Evolutionary conservation across 1,140 invertebrate genomes (phyloP).

Genomic region (Bombyx mandarina): DNA sequence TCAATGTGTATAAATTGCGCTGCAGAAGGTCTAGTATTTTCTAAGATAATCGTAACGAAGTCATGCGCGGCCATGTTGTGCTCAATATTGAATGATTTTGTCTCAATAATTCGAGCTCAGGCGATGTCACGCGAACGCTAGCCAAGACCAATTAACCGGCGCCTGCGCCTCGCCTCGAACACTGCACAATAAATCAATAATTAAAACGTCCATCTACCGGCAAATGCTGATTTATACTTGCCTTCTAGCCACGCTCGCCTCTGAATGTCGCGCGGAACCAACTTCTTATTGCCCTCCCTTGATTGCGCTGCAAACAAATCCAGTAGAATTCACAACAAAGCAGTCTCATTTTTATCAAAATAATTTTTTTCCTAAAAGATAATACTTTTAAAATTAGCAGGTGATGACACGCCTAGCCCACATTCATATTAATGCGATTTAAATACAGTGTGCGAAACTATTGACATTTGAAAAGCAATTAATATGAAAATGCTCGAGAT

Average conservation of each 20-base stretch:
- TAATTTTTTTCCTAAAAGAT: too few species aligned
- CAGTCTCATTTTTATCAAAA: too few species aligned
- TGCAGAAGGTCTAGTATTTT: background rate
- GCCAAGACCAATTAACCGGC: conserved; percentile 58
- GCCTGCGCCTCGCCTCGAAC: conserved; percentile 42
- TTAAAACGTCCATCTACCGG: conserved; percentile 60
- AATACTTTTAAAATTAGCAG: too few species aligned
- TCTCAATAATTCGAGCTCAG: conserved; percentile 25
- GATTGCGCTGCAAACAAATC: conserved; percentile 21
- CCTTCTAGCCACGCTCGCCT: conserved; percentile 44
- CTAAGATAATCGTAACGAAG: conserved; percentile 24
- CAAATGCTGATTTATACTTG: conserved; percentile 65
- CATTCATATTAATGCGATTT: conserved; percentile 4
- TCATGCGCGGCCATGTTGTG: conserved; percentile 29
- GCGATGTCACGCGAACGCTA: conserved; percentile 55
- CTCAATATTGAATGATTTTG: conserved; percentile 42
- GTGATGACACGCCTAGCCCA: too few species aligned
- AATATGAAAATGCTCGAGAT: too few species aligned
- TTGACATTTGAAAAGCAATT: conserved; percentile 17
- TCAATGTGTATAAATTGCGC: background rate
- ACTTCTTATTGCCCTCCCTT: conserved; percentile 27
- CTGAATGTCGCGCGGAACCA: conserved; percentile 29
- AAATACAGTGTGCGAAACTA: conserved; percentile 17
- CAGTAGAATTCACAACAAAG: too few species aligned
- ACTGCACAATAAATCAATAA: conserved; percentile 65